Percentiles rank a stretch among this genome's conserved stretches.
Conservation (phyloP, 2,888 invertebrate species). For the Microctonus aethiopoides region DNA sequence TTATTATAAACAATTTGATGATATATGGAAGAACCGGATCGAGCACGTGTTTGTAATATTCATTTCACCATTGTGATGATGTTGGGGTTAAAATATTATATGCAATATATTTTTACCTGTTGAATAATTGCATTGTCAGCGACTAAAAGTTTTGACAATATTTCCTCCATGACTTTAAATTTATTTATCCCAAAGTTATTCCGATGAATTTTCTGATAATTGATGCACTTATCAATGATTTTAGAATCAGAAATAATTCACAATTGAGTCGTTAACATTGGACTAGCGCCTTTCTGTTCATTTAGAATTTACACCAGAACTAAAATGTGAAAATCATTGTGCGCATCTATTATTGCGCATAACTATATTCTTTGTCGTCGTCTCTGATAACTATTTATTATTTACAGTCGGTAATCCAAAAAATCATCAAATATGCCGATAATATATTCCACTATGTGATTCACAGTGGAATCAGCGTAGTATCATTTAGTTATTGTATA, state of each 20-base stretch:
- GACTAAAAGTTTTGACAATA: conserved; percentile 72
- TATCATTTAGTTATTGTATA: too few species aligned
- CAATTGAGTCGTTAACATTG: background rate
- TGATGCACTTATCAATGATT: too few species aligned
- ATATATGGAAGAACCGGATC: background rate
- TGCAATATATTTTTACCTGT: conserved; percentile 73
- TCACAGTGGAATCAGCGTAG: too few species aligned
- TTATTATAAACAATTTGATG: background rate
- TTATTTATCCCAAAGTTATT: background rate
- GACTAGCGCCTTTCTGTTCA: background rate
- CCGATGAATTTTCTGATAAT: too few species aligned
- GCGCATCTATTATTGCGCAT: background rate
- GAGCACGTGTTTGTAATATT: conserved; percentile 36
- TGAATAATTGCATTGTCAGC: conserved; percentile 72
- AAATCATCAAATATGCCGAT: background rate
- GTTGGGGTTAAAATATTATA: background rate
- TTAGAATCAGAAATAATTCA: background rate
- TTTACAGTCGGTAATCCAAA: background rate
- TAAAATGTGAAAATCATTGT: background rate
- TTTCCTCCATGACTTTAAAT: conserved; percentile 70
- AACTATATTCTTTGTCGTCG: too few species aligned
- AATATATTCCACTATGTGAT: too few species aligned
- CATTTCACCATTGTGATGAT: background rate
- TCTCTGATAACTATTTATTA: too few species aligned
- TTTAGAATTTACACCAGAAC: background rate